These are phyloP conservation scores for Arctocebus calabarensis DNA, from an alignment of 2,797 vertebrate genomes.

Conservation along the genomic window DNA sequence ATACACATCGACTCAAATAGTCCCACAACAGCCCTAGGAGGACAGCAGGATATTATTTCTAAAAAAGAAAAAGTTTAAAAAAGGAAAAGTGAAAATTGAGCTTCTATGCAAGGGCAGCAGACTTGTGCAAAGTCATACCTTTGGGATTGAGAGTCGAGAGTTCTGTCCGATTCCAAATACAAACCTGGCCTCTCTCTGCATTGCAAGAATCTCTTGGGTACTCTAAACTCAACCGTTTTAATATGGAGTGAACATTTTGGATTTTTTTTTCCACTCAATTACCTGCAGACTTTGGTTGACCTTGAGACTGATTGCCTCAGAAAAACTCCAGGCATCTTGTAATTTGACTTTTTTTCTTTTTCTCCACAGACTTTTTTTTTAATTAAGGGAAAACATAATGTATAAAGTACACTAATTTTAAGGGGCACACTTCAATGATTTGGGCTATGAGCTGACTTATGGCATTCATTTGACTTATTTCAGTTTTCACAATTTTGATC, in stretches of 20 bases:
- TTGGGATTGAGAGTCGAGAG: fast-evolving
- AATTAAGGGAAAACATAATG: not conserved
- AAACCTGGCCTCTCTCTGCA: not conserved
- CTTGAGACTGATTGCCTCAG: not conserved
- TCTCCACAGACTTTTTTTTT: not conserved
- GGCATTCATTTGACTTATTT: not conserved
- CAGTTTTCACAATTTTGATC: not conserved
- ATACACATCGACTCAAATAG: fast-evolving
- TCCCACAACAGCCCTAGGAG: not conserved
- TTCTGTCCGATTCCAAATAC: not conserved
- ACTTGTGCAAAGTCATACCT: fast-evolving
- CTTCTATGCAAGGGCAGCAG: not conserved
- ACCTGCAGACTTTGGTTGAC: conserved; percentile 6
- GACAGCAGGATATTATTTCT: not conserved
- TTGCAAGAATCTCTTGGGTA: fast-evolving
- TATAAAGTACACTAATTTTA: not conserved
- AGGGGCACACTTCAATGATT: not conserved
- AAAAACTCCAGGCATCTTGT: not conserved
- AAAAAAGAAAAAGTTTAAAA: not conserved
- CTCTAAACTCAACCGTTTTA: not conserved
- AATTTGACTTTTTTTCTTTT: not conserved
- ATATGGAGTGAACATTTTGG: not conserved
- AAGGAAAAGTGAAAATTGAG: not conserved
- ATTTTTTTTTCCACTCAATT: not conserved
- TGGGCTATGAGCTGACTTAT: not conserved